A percentile compares a stretch with the other conserved stretches of the same genome.
These are phyloP conservation scores for Dexiosoma caninum DNA, from an alignment of 2,888 invertebrate genomes.

Conservation along the genomic window DNA sequence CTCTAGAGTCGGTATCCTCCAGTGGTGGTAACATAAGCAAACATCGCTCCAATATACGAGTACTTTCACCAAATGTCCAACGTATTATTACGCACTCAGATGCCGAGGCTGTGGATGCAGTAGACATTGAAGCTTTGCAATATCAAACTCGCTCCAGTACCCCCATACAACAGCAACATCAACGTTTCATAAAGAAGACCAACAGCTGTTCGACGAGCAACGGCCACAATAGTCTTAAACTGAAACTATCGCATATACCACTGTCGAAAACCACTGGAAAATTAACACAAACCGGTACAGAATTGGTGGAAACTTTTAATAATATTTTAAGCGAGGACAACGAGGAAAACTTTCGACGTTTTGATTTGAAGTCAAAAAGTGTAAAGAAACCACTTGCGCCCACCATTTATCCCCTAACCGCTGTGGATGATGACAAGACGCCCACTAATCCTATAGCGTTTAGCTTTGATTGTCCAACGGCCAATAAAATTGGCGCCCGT, in stretches of 20 bases:
- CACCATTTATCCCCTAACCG: conserved; percentile 50
- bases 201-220: conserved; percentile 1
- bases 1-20: conserved; percentile 54
- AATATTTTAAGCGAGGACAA: conserved; percentile 70
- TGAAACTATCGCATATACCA: conserved; percentile 74
- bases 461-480: conserved; percentile 67
- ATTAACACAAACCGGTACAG: conserved; percentile 75
- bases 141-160: conserved; percentile 66
- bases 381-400: conserved; percentile 55
- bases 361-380: conserved; percentile 63
- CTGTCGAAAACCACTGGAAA: conserved; percentile 76
- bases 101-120: conserved; percentile 73
- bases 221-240: conserved; percentile 56
- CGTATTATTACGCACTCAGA: conserved; percentile 80
- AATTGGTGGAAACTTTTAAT: conserved; percentile 74
- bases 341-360: conserved; percentile 55
- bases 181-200: conserved; percentile 68
- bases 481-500: conserved; percentile 18
- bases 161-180: conserved; percentile 64
- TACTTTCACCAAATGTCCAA: conserved; percentile 79
- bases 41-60: conserved; percentile 73
- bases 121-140: conserved; percentile 73
- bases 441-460: conserved; percentile 72
- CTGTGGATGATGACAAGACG: conserved; percentile 71
- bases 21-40: conserved; percentile 60